Evolutionary conservation across 1,140 invertebrate species (phyloP).

Genomic region (Trichomalopsis sarcophagae): DNA sequence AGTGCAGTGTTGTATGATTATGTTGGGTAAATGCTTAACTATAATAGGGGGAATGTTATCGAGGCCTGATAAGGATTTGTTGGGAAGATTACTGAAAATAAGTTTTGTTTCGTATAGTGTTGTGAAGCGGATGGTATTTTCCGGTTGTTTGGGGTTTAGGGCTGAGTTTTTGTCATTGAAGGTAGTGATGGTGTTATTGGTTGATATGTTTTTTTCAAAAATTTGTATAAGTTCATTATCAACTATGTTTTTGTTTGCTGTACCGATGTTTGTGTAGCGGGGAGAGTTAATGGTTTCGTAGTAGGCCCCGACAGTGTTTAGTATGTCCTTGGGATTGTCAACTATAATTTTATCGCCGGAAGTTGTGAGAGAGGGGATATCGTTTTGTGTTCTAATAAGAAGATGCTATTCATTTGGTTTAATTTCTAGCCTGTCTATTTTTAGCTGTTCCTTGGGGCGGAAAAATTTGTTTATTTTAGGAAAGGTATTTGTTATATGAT

Average conservation of each 20-base stretch:
- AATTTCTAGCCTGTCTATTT: not conserved
- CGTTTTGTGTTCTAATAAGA: not conserved
- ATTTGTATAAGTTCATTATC: not conserved
- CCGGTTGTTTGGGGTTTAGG: no score
- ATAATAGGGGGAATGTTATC: slow-evolving; percentile 35
- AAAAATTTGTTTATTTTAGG: slow-evolving; percentile 27
- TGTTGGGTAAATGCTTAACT: slow-evolving; percentile 1
- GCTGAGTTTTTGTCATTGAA: no score
- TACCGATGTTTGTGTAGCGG: not conserved
- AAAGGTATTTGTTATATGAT: not conserved
- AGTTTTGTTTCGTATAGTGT: no score
- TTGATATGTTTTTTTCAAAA: not conserved
- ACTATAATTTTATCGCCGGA: not conserved
- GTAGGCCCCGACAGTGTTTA: slow-evolving; percentile 23
- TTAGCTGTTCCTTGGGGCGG: not conserved
- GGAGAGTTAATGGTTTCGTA: slow-evolving; percentile 22
- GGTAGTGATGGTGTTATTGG: no score
- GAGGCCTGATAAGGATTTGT: slow-evolving; percentile 20
- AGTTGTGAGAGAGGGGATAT: not conserved
- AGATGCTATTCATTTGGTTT: not conserved
- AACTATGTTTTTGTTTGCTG: not conserved
- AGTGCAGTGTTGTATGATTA: not conserved
- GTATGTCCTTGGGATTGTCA: not conserved
- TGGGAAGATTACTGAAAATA: not conserved
- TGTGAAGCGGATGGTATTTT: no score